phyloP scores from a whole-genome alignment of 2,797 vertebrate species.

The Coilia nasus region DNA sequence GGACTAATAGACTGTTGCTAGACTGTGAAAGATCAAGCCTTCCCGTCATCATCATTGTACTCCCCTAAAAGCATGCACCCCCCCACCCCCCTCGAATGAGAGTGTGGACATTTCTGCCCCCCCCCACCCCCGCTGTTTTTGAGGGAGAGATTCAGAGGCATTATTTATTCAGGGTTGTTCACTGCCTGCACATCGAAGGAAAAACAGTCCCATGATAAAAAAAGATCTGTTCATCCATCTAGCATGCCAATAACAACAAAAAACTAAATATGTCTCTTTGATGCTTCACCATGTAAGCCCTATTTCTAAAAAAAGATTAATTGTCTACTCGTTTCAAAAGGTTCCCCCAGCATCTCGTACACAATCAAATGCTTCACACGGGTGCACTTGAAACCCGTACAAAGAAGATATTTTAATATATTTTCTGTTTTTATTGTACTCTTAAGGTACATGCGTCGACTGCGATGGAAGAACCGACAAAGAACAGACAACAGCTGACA shows the following conservation, averaged over 20 bases:
- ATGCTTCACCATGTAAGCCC: constrained; percentile 3
- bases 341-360: background rate
- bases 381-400: background rate
- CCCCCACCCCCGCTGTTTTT: background rate
- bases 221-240: background rate
- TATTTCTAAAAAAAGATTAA: background rate
- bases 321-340: background rate
- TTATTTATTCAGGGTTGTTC: background rate
- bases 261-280: background rate
- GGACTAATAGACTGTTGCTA: background rate
- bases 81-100: background rate
- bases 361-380: background rate
- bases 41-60: background rate
- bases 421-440: background rate
- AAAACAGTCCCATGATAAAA: background rate
- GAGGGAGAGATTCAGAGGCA: background rate
- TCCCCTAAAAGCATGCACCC: background rate
- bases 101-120: background rate
- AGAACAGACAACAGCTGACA: no score
- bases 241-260: background rate
- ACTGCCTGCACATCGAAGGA: background rate
- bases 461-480: no score
- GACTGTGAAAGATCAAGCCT: background rate
- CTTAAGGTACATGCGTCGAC: background rate
- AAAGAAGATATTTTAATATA: background rate